Evolutionary conservation across 2,797 vertebrate species (phyloP).

Genomic region (Macropus fuliginosus): DNA sequence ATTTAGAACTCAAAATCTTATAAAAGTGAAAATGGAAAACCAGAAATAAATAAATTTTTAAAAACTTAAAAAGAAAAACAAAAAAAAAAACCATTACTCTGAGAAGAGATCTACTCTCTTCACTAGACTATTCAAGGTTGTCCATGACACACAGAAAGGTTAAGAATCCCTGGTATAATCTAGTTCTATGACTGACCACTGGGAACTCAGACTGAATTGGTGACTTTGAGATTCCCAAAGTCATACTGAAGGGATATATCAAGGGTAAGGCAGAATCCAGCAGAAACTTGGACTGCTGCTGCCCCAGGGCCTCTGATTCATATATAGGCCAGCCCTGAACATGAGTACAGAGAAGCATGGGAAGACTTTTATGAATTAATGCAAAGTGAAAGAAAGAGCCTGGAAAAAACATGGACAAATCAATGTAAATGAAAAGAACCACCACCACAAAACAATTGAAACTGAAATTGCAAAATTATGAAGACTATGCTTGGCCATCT

Average conservation of each 20-base stretch:
- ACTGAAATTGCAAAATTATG: neutral
- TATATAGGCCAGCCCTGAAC: neutral
- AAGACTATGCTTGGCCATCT: neutral
- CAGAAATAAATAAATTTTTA: too few species aligned
- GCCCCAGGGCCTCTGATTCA: neutral
- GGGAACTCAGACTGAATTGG: neutral
- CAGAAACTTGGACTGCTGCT: neutral
- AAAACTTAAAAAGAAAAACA: neutral
- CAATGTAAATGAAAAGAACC: neutral
- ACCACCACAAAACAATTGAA: neutral
- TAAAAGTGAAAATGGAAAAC: too few species aligned
- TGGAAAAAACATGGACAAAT: neutral
- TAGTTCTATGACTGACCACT: neutral
- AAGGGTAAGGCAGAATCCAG: neutral
- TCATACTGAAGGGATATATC: neutral
- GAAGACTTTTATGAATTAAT: neutral
- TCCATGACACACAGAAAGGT: neutral
- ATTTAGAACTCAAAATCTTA: too few species aligned
- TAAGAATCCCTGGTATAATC: neutral
- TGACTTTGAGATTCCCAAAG: neutral
- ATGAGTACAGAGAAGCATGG: neutral
- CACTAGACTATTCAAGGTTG: neutral
- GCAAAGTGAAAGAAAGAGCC: neutral
- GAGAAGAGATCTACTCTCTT: neutral
- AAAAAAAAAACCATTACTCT: neutral